Evolutionary conservation across 2,113 vertebrate species (phyloP), one percentile per base, ranked within the genome.

Genomic region (Pluvianellus socialis): DNA sequence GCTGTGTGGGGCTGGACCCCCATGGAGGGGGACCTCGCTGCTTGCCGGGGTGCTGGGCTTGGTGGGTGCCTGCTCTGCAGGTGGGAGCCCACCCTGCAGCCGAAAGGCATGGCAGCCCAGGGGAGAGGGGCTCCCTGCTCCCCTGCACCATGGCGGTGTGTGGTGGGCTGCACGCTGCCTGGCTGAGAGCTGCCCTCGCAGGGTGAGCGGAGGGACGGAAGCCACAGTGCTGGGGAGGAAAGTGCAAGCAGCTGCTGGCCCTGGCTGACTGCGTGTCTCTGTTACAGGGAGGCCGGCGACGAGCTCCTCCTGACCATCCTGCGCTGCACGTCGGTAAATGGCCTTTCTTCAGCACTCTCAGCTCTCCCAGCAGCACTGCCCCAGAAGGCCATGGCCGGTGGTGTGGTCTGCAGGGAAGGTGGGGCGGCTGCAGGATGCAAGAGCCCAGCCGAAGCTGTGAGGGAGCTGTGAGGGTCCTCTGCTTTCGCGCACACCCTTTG

Each of bases 291-390:
- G 67, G 97, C 98, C 7, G 98, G 98, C 40, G 99, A 99, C 24
- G 98, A 98, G 91, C 98, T 99, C 90, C 98, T 95, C 33, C 94
- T 99, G 95, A 99, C 99, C 5, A 79, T 99, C 93, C 97, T 99
- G 90, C 98, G 99, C 94, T 98, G 98, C 97, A 97, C 98, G 1
- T 98, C 98, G 85, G 99, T 99, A 98, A 99, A 96, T 98, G 95
- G 16, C 53, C 81, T 92, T 88, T 81, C 61, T 93, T 22, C 23
- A 86, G 93, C 56, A 27, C 76, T 20, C 66, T 75, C 53, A 20
- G 91, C 61, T 38, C n/a, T 68, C 33, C 44, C 30, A 14, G 27
- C 79, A 58, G 52, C 47, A 45, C 58, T 38, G 59, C 65, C 26
- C 17, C 59, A 38, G 38, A 8, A 9, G 15, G 38, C 27, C 7